phyloP scores from a whole-genome alignment of 1,140 invertebrate species.

The Drosophila insularis region DNA sequence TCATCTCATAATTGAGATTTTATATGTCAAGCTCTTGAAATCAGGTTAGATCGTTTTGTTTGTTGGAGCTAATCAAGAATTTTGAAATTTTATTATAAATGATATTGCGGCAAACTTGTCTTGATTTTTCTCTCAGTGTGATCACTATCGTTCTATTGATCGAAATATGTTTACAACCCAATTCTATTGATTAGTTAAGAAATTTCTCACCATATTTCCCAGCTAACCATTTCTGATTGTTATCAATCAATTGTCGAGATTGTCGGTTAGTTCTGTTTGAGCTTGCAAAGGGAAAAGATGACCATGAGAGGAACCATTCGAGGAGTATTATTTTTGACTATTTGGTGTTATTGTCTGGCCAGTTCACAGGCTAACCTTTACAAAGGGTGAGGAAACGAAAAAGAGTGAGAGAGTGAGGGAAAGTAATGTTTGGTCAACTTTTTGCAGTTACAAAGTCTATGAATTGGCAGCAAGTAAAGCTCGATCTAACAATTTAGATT shows the following conservation, averaged over 20 bases:
- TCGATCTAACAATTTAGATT: conserved; percentile 12
- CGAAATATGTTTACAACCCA: not conserved
- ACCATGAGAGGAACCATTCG: conserved; percentile 12
- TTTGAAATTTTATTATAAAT: no score
- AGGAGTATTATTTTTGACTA: conserved; percentile 12
- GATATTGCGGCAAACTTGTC: no score
- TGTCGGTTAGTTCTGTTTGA: conserved; percentile 25
- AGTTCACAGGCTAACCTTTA: conserved; percentile 32
- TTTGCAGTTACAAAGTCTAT: conserved; percentile 55
- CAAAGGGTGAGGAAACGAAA: conserved; percentile 48
- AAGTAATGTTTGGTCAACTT: not conserved
- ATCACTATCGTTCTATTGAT: not conserved
- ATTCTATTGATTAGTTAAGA: not conserved
- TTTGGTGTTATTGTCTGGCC: conserved; percentile 23
- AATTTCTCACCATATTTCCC: not conserved
- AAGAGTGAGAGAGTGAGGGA: conserved; percentile 33
- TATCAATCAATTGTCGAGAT: conserved; percentile 6
- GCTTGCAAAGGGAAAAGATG: conserved; percentile 46
- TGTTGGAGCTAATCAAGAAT: no score
- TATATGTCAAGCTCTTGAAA: no score
- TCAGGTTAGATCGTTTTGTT: no score
- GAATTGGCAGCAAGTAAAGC: conserved; percentile 24
- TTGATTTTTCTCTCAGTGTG: not conserved
- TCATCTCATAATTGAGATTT: no score
- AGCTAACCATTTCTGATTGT: not conserved